These are phyloP conservation scores for Sogatella furcifera DNA, from an alignment of 1,140 invertebrate genomes.

Conservation along the genomic window DNA sequence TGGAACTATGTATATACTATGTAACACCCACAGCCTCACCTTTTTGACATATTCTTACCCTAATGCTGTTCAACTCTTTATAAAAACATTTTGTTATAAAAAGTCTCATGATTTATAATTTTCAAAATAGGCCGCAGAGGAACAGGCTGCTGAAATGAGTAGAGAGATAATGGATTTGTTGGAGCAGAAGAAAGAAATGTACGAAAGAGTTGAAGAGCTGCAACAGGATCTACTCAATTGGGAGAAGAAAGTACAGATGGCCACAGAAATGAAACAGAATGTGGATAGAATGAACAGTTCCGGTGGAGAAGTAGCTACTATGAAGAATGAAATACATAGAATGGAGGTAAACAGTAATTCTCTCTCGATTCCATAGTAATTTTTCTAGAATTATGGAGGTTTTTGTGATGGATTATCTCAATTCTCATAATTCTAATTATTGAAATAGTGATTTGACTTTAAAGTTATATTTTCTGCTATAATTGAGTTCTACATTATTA, in stretches of 20 bases:
- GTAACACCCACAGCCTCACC: too few relatives aligned
- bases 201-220: conserved; percentile 45
- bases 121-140: conserved; percentile 17
- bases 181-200: conserved; percentile 49
- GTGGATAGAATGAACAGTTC: conserved; percentile 50
- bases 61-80: too few relatives aligned
- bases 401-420: too few relatives aligned
- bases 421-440: too few relatives aligned
- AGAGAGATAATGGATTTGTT: conserved; percentile 51
- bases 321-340: conserved; percentile 70
- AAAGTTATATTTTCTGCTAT: too few relatives aligned
- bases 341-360: conserved; percentile 49
- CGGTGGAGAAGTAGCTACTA: conserved; percentile 54
- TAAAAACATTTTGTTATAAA: too few relatives aligned
- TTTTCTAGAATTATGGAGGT: too few relatives aligned
- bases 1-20: too few relatives aligned
- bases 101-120: neutral
- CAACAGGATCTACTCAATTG: conserved; percentile 61
- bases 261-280: conserved; percentile 52
- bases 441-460: too few relatives aligned
- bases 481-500: too few relatives aligned
- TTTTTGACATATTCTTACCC: too few relatives aligned
- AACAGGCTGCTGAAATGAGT: conserved; percentile 34
- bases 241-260: conserved; percentile 65
- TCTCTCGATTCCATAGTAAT: too few relatives aligned